Evolutionary conservation across 2,888 invertebrate genomes (phyloP), one percentile per base, ranked within the genome.

Genomic region (Ctena decussata): DNA sequence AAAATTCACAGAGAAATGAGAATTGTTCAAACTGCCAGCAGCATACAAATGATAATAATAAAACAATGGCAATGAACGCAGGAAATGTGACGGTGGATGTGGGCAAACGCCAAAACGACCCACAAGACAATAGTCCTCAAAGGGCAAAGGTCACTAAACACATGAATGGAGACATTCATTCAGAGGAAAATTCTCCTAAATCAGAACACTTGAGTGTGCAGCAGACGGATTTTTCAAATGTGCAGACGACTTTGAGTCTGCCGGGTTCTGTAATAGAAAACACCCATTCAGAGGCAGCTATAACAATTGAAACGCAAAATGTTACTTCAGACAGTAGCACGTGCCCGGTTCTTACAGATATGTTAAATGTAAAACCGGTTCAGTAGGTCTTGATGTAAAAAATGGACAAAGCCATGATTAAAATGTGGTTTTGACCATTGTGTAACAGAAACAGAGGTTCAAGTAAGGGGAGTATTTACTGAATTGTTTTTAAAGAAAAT

Each of bases 81-180:
- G 57, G 41, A 30, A 77, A 24, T 57, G 27, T 32, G 37, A 44
- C 77, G 1, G 24, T 74, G 46, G 85, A 88, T 24, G 44, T 37
- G 15, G 74, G 57, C 53, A 86, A 89, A 78, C 73, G 86, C 11
- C 77, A 69, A 39, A 65, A 49, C 69, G 82, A 86, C 27, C n/a
- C 71, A 21, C 21, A 57, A 18, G 79, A 82, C 24, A 73, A 53
- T 32, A 76, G 72, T 27, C 73, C 77, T n/a, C 82, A 83, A 24
- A 83, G 73, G 74, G 49, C 81, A 72, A 89, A 89, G 77, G 83
- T 86, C 60, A 85, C 81, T 24, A 89, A 89, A 72, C 46, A 86
- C 27, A 77, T 79, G n/a, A 89, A 89, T 80, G 90, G 90, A 53
- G 90, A 84, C 80, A 76, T 84, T 70, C 84, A 87, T 69, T 69